These are phyloP conservation scores for Ceratina japonica DNA, from an alignment of 1,140 invertebrate genomes.

Conservation along the genomic window DNA sequence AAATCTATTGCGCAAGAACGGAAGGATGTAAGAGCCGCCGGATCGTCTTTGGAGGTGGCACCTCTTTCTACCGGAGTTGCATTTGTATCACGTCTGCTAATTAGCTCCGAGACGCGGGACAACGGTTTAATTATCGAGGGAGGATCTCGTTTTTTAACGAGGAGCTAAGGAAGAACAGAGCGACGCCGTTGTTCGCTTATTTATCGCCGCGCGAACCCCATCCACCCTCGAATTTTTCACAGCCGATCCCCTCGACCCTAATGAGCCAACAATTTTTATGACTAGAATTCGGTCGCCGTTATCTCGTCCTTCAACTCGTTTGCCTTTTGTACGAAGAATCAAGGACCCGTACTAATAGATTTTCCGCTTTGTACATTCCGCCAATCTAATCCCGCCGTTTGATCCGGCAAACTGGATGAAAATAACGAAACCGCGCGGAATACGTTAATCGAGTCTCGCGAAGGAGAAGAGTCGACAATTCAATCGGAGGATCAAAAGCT, in stretches of 20 bases:
- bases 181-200: conserved; percentile 17
- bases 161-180: background rate
- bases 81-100: conserved; percentile 31
- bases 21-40: background rate
- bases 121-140: conserved; percentile 40
- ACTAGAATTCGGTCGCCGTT: too few species aligned
- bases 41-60: background rate
- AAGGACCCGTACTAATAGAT: too few species aligned
- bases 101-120: conserved; percentile 16
- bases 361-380: too few species aligned
- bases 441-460: background rate
- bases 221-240: conserved; percentile 13
- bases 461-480: conserved; percentile 7
- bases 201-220: background rate
- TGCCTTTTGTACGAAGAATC: too few species aligned
- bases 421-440: background rate
- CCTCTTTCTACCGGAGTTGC: conserved; percentile 2
- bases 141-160: conserved; percentile 12
- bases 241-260: too few species aligned
- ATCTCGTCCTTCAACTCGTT: too few species aligned
- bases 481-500: conserved; percentile 35
- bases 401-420: background rate
- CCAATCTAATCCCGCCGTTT: background rate
- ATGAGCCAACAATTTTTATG: too few species aligned
- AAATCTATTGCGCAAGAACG: background rate